A percentile compares a stretch with the other conserved stretches of the same genome.
phyloP scores from a whole-genome alignment of 2,888 invertebrate genomes.

The Laothoe populi region DNA sequence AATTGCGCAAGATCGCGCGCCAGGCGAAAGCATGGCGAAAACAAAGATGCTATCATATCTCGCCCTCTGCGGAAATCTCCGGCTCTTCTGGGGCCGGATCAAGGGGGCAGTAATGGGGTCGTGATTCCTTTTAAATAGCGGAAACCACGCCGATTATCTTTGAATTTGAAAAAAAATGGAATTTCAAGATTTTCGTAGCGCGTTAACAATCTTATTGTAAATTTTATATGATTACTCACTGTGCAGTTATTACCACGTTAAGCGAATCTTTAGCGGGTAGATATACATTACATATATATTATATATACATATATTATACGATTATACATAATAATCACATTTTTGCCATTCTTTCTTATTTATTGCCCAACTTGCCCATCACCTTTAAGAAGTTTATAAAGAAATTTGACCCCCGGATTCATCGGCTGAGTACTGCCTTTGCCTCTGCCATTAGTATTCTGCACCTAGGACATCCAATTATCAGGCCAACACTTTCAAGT shows the following conservation, averaged over 20 bases:
- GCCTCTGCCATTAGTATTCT: constrained; percentile 40
- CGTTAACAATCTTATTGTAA: neutral
- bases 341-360: too few species aligned
- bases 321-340: too few species aligned
- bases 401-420: neutral
- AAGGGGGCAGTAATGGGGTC: neutral
- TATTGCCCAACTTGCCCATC: too few species aligned
- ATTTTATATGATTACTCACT: neutral
- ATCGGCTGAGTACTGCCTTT: neutral
- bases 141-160: neutral
- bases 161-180: neutral
- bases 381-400: neutral
- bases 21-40: constrained; percentile 36
- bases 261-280: too few species aligned
- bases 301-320: too few species aligned
- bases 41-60: constrained; percentile 43
- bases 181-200: neutral
- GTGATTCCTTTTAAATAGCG: neutral
- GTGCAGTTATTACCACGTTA: too few species aligned
- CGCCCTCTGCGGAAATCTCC: constrained; percentile 27
- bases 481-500: constrained; percentile 13
- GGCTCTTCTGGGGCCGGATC: neutral
- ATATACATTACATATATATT: too few species aligned
- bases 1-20: constrained; percentile 39
- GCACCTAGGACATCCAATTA: constrained; percentile 37